Conservation (phyloP, 2,113 vertebrate species). For the Phalacrocorax carbo region DNA sequence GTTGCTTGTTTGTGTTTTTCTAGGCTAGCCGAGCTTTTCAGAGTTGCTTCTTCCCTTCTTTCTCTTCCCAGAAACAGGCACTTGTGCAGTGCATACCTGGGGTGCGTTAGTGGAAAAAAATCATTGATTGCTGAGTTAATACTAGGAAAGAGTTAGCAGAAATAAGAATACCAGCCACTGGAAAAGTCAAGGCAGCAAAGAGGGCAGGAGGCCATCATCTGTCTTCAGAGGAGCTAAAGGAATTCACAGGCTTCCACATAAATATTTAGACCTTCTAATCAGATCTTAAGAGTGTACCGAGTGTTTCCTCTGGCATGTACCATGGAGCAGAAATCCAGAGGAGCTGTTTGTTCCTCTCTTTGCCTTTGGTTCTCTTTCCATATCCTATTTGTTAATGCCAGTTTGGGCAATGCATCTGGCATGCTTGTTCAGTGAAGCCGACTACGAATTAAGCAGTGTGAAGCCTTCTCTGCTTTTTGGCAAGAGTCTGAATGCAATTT, state of each 20-base stretch:
- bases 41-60: neutral
- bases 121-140: neutral
- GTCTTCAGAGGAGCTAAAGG: conserved; percentile 13
- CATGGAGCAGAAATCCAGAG: neutral
- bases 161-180: neutral
- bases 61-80: neutral
- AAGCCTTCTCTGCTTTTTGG: neutral
- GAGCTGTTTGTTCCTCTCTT: conserved; percentile 16
- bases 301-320: neutral
- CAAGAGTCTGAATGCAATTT: neutral
- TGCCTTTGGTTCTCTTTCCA: neutral
- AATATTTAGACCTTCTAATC: conserved; percentile 29
- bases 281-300: conserved; percentile 7
- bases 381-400: neutral
- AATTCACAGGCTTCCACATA: conserved; percentile 26
- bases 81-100: neutral
- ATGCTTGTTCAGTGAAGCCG: neutral
- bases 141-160: conserved; percentile 29
- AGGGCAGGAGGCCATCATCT: neutral
- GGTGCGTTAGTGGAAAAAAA: neutral
- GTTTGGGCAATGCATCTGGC: neutral
- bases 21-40: conserved; percentile 1
- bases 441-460: neutral
- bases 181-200: neutral
- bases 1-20: conserved; percentile 37